A percentile compares a stretch with the other conserved stretches of the same genome.
These are phyloP conservation scores for Hirtodrosophila alboralis DNA, from an alignment of 2,888 invertebrate genomes.

Conservation along the genomic window DNA sequence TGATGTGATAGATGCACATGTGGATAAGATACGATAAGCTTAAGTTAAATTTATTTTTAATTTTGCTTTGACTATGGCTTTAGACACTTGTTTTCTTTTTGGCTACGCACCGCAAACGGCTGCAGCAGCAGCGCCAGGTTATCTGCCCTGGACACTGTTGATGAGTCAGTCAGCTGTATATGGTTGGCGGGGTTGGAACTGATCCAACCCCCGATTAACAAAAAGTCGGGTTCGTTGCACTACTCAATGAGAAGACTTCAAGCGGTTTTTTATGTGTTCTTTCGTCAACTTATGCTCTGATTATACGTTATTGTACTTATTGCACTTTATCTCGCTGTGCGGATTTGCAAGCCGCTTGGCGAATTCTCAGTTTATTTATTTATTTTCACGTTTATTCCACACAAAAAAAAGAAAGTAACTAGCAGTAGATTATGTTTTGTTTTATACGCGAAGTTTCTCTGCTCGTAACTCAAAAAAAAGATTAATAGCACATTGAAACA, in stretches of 20 bases:
- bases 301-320: slow-evolving; percentile 6
- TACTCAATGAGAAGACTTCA: slow-evolving; percentile 46
- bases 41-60: slow-evolving; percentile 6
- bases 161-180: slow-evolving; percentile 48
- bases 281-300: slow-evolving; percentile 25
- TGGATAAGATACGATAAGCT: slow-evolving; percentile 7
- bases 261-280: slow-evolving; percentile 29
- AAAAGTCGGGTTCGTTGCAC: slow-evolving; percentile 67
- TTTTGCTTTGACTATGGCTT: slow-evolving; percentile 7
- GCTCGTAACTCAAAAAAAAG: no score
- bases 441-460: no score
- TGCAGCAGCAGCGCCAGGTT: slow-evolving; percentile 38
- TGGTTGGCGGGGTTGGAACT: slow-evolving; percentile 25
- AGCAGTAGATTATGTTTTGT: slow-evolving; percentile 33
- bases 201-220: slow-evolving; percentile 44
- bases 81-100: slow-evolving; percentile 16
- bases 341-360: slow-evolving; percentile 20
- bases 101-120: slow-evolving; percentile 40
- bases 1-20: slow-evolving; percentile 34
- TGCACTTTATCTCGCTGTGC: slow-evolving; percentile 42
- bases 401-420: slow-evolving; percentile 27
- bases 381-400: slow-evolving; percentile 33
- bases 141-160: slow-evolving; percentile 23
- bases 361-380: slow-evolving; percentile 30
- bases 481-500: slow-evolving; percentile 39